phyloP scores from a whole-genome alignment of 2,797 vertebrate species.

The Ibycter americanus region DNA sequence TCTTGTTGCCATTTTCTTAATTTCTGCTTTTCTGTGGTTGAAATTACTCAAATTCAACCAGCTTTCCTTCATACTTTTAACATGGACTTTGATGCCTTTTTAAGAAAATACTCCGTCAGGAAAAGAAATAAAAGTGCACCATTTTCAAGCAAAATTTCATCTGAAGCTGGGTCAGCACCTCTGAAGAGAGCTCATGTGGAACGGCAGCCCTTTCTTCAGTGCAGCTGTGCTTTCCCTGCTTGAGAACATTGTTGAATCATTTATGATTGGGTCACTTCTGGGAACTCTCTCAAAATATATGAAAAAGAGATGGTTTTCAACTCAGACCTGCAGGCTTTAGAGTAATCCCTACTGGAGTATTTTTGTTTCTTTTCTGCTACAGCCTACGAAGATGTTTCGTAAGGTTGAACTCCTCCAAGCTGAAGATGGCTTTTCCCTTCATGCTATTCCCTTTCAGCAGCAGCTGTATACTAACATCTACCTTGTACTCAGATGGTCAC shows the following conservation, averaged over 20 bases:
- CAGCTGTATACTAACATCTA: background rate
- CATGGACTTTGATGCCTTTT: background rate
- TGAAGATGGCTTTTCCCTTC: background rate
- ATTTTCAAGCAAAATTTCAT: background rate
- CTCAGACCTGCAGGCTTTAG: background rate
- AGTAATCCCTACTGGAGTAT: background rate
- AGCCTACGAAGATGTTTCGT: accelerated
- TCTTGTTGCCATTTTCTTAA: background rate
- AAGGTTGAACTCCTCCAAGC: background rate
- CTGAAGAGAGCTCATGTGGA: background rate
- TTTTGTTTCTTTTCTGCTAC: background rate
- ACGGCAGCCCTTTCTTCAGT: background rate
- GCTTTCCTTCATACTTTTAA: background rate
- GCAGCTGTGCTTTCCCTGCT: background rate
- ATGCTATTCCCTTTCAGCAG: background rate
- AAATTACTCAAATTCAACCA: background rate
- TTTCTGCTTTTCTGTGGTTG: background rate
- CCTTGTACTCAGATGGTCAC: background rate
- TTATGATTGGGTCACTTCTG: background rate
- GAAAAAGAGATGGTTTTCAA: background rate
- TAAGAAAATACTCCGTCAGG: background rate
- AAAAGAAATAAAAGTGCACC: background rate
- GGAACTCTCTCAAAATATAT: background rate
- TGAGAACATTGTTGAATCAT: background rate
- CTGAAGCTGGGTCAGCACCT: slow-evolving; percentile 9